A percentile compares a stretch with the other conserved stretches of the same genome.
Evolutionary conservation across 2,888 invertebrate genomes (phyloP).

Genomic region (Troides aeacus): DNA sequence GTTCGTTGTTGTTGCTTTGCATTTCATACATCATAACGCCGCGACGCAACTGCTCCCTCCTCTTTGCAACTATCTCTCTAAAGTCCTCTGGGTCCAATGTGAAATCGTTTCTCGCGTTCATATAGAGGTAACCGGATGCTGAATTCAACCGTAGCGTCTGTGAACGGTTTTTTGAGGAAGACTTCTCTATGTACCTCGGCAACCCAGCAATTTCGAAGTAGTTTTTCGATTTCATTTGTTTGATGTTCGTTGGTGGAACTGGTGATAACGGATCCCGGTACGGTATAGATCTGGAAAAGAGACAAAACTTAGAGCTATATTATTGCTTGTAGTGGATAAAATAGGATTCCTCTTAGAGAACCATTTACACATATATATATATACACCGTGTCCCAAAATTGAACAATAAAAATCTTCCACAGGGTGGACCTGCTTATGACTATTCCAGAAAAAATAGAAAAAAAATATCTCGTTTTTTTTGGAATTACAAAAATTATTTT

Average conservation of each 20-base stretch:
- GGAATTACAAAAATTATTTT: too few species aligned
- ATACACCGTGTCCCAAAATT: too few species aligned
- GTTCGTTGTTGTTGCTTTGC: slow-evolving; percentile 59
- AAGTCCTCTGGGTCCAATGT: slow-evolving; percentile 73
- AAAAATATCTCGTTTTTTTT: too few species aligned
- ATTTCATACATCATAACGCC: slow-evolving; percentile 68
- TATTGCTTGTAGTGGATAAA: too few species aligned
- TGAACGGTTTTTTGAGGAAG: slow-evolving; percentile 60
- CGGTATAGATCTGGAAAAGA: slow-evolving; percentile 59
- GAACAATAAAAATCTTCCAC: too few species aligned
- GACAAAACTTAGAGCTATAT: background rate
- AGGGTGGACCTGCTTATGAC: too few species aligned
- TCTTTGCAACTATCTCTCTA: slow-evolving; percentile 67
- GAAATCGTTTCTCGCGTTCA: slow-evolving; percentile 77
- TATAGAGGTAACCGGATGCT: slow-evolving; percentile 73
- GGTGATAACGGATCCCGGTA: slow-evolving; percentile 74
- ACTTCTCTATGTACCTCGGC: slow-evolving; percentile 71
- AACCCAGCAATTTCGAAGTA: slow-evolving; percentile 59
- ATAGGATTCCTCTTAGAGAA: background rate
- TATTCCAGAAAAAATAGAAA: too few species aligned
- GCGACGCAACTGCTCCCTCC: slow-evolving; percentile 65
- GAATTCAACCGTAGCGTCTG: slow-evolving; percentile 72
- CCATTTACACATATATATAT: too few species aligned
- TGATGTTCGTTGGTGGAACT: slow-evolving; percentile 64
- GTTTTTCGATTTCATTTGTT: slow-evolving; percentile 60